Percentiles rank a stretch among this genome's conserved stretches.
Evolutionary conservation across 2,797 vertebrate genomes (phyloP).

Genomic region (Alectoris magna): DNA sequence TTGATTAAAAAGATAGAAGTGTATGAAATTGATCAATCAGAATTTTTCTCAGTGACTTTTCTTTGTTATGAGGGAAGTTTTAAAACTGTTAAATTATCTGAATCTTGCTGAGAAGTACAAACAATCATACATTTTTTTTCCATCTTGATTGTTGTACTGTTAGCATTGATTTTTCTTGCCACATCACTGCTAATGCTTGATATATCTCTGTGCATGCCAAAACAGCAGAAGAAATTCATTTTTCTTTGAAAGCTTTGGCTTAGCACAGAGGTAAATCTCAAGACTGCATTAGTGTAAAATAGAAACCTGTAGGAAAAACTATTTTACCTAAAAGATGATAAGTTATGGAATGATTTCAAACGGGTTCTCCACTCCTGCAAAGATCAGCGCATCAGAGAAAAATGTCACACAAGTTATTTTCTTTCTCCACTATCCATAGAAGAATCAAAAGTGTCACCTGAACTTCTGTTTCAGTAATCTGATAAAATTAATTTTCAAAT

Average conservation of each 20-base stretch:
- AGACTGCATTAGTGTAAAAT: background rate
- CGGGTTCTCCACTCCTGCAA: background rate
- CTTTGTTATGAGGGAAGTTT: background rate
- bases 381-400: background rate
- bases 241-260: background rate
- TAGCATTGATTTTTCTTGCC: constrained; percentile 7
- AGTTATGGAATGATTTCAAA: background rate
- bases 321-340: background rate
- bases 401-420: background rate
- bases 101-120: constrained; percentile 23
- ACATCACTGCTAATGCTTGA: background rate
- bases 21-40: background rate
- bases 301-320: background rate
- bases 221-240: background rate
- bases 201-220: background rate
- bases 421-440: background rate
- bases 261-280: background rate
- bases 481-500: constrained; percentile 14
- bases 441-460: constrained; percentile 31
- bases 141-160: constrained; percentile 7
- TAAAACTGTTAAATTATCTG: constrained; percentile 11
- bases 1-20: constrained; percentile 22
- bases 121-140: background rate
- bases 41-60: background rate
- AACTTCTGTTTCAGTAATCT: background rate